These are phyloP conservation scores for Lacerta agilis DNA, from an alignment of 2,797 vertebrate species.

Conservation along the genomic window DNA sequence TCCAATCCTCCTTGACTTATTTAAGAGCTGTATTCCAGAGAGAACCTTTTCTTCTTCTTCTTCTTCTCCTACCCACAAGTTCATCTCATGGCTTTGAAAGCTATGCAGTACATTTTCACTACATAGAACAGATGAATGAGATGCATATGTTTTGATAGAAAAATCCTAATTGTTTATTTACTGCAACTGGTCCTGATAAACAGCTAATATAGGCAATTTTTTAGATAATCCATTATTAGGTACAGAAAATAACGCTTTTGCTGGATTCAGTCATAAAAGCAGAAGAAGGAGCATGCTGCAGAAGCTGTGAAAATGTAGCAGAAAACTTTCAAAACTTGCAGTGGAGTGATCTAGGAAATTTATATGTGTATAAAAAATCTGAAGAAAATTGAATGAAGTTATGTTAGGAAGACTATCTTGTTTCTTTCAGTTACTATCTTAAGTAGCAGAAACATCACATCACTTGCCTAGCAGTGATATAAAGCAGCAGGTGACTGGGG, in stretches of 20 bases:
- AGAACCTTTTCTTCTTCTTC: slow-evolving; percentile 39
- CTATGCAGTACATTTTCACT: slow-evolving; percentile 28
- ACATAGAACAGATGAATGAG: slow-evolving; percentile 44
- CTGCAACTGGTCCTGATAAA: slow-evolving; percentile 48
- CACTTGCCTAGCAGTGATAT: neutral
- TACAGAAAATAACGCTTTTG: slow-evolving; percentile 38
- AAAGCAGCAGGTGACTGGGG: too few relatives aligned
- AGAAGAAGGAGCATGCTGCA: slow-evolving; percentile 32
- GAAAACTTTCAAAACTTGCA: slow-evolving; percentile 39
- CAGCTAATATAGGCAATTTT: slow-evolving; percentile 51
- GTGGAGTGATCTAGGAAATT: slow-evolving; percentile 55
- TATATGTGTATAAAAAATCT: slow-evolving; percentile 60
- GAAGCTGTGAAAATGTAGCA: slow-evolving; percentile 3
- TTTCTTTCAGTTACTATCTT: slow-evolving; percentile 58
- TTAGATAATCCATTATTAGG: slow-evolving; percentile 65
- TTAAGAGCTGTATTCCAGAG: slow-evolving; percentile 44
- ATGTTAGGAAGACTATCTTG: slow-evolving; percentile 57
- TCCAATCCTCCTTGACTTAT: slow-evolving; percentile 31
- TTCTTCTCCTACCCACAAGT: neutral
- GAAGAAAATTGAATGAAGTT: slow-evolving; percentile 43
- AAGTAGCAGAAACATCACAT: slow-evolving; percentile 53
- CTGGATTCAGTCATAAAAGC: slow-evolving; percentile 4
- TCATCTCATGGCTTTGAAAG: slow-evolving; percentile 47
- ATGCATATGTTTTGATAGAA: slow-evolving; percentile 53
- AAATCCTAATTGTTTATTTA: slow-evolving; percentile 56